Base-by-base conservation (phyloP, 2,797 vertebrate species). In the Sciurus vulgaris region DNA sequence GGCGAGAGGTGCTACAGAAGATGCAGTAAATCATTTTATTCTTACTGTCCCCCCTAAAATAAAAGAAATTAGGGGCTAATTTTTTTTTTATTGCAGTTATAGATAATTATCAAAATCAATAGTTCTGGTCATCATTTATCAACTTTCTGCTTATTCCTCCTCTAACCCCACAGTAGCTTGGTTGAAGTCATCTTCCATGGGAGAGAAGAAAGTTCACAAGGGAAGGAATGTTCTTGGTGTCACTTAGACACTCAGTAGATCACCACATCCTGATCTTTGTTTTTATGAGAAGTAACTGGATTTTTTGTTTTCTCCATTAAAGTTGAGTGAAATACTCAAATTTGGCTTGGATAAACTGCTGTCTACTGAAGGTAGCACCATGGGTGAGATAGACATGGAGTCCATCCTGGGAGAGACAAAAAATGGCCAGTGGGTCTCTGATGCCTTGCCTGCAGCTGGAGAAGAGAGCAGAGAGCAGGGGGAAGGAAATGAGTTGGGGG, bases 311-410 rank as follows among this genome's bases (percentile, higher is more conserved):
- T 93, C 33, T 95, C 85, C 93, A 3, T 96, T 95, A 81, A 98
- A 99, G 99, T 98, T 99, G 54, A 99, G 98, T 76, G 99, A 99
- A 97, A 99, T 99, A 97, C 98, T 99, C 96, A 99, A 99, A 98
- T 99, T 99, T 41, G 99, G 99, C 59, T 98, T 99, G 92, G 99
- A 99, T 98, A 99, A 99, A 93, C 98, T 99, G 47, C 96, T 99
- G 35, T 99, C 99, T 0, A 99, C 99, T 3, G 98, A 99, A 8
- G 99, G 99, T 88, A 99, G 99, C 97, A 99, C 99, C 0, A 15
- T 99, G 65, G 98, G 98, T 96, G 99, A 99, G 7, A 13, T 97
- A 22, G 96, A 98, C 79, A 98, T 99, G 92, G 98, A 98, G 96
- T 98, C 98, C 86, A 99, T 99, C 90, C 99, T 99, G 49, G 99